These are phyloP conservation scores for Fistularia tabacaria DNA, from an alignment of 2,797 vertebrate genomes.

Conservation along the genomic window DNA sequence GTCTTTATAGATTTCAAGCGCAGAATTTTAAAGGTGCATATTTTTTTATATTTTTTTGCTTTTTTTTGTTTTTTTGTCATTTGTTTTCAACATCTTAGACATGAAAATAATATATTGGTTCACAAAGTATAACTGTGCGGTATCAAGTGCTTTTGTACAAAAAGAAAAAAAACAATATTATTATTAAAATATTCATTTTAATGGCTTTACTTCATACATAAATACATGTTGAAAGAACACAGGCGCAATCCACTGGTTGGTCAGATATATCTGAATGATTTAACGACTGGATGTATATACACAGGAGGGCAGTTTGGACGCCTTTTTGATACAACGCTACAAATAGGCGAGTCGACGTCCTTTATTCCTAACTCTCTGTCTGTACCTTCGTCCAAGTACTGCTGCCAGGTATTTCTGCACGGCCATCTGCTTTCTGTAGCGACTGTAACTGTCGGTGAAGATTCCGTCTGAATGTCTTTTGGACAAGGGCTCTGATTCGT, in stretches of 20 bases:
- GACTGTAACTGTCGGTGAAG: constrained; percentile 99
- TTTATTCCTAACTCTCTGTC: constrained; percentile 99
- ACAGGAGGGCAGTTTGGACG: constrained; percentile 76
- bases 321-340: constrained; percentile 78
- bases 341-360: constrained; percentile 97
- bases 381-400: constrained; percentile 99
- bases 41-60: constrained; percentile 66
- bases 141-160: constrained; percentile 98
- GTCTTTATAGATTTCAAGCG: constrained; percentile 78
- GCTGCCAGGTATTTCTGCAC: constrained; percentile 99
- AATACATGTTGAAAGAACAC: constrained; percentile 99
- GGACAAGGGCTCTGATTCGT: constrained; percentile 88
- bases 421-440: constrained; percentile 99
- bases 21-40: background rate
- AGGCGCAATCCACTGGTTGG: constrained; percentile 92
- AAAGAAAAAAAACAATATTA: constrained; percentile 99
- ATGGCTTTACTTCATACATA: constrained; percentile 99
- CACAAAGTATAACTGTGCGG: constrained; percentile 92
- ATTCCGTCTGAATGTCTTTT: constrained; percentile 98
- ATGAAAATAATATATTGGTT: constrained; percentile 93
- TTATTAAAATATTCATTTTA: constrained; percentile 99
- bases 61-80: constrained; percentile 55
- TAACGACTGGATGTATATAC: constrained; percentile 79
- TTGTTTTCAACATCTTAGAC: constrained; percentile 80
- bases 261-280: constrained; percentile 92